These are phyloP conservation scores for Euleptes europaea DNA, from an alignment of 2,113 vertebrate genomes.

Conservation along the genomic window DNA sequence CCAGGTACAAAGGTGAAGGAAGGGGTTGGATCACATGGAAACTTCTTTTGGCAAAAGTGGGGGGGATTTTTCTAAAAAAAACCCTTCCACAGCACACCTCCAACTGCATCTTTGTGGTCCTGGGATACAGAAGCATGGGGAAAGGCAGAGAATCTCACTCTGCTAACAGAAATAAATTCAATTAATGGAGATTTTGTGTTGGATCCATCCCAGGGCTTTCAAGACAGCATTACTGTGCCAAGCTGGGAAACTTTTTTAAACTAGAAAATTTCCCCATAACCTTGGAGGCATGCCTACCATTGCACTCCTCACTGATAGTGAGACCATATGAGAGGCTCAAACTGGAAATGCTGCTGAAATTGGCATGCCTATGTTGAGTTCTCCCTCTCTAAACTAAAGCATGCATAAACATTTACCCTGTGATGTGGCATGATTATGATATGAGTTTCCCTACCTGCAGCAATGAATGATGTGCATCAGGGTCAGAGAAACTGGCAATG, in stretches of 20 bases:
- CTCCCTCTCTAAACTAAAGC: no score
- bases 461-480: neutral
- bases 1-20: neutral
- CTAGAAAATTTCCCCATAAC: neutral
- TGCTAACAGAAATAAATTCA: no score
- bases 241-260: neutral
- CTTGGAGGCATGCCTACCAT: neutral
- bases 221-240: neutral
- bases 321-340: neutral
- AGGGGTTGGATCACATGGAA: no score
- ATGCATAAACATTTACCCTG: neutral
- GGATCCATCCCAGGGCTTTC: neutral
- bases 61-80: no score
- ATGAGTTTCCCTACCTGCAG: neutral
- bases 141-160: no score
- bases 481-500: neutral
- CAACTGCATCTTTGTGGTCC: no score
- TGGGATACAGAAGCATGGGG: no score
- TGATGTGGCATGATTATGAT: neutral
- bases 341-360: neutral
- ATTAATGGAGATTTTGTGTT: no score
- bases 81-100: no score
- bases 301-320: neutral
- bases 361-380: neutral
- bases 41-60: no score